A percentile compares a stretch with the other conserved stretches of the same genome.
Conservation (phyloP, 2,797 vertebrate genomes). For the Uromys caudimaculatus region DNA sequence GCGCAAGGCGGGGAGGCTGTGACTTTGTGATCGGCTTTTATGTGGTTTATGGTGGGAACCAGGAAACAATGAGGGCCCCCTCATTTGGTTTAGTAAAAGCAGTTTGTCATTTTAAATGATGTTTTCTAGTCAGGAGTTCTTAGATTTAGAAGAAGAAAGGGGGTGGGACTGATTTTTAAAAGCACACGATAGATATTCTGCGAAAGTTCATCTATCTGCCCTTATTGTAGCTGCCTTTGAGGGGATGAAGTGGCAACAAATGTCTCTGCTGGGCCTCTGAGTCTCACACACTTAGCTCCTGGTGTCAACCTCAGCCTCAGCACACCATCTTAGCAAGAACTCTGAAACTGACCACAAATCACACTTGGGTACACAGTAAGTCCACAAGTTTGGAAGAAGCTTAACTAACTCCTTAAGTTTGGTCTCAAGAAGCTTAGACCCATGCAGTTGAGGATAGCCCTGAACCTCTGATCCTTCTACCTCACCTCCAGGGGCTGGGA, state of each 20-base stretch:
- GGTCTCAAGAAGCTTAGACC: not conserved
- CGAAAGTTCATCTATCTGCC: slow-evolving; percentile 53
- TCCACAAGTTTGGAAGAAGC: not conserved
- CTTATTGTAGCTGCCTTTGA: not conserved
- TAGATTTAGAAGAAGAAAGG: not conserved
- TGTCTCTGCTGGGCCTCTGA: slow-evolving; percentile 67
- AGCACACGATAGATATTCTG: not conserved
- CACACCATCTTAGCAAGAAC: not conserved
- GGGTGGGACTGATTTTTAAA: not conserved
- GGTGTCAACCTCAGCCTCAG: not conserved
- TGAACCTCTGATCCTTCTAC: not conserved
- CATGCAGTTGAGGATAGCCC: not conserved
- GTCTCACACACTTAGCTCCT: not conserved
- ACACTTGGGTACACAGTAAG: not conserved
- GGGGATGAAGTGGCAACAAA: slow-evolving; percentile 66
- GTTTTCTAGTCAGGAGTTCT: not conserved
- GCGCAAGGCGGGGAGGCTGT: not conserved
- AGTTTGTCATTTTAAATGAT: not conserved
- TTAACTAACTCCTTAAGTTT: not conserved
- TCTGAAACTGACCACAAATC: not conserved
- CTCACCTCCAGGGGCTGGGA: not conserved
- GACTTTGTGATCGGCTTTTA: not conserved
- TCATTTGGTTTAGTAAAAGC: not conserved
- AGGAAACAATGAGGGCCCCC: accelerated
- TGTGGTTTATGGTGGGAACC: not conserved